A percentile compares a stretch with the other conserved stretches of the same genome.
These are phyloP conservation scores for Macropus fuliginosus DNA, from an alignment of 2,797 vertebrate genomes.

Conservation along the genomic window DNA sequence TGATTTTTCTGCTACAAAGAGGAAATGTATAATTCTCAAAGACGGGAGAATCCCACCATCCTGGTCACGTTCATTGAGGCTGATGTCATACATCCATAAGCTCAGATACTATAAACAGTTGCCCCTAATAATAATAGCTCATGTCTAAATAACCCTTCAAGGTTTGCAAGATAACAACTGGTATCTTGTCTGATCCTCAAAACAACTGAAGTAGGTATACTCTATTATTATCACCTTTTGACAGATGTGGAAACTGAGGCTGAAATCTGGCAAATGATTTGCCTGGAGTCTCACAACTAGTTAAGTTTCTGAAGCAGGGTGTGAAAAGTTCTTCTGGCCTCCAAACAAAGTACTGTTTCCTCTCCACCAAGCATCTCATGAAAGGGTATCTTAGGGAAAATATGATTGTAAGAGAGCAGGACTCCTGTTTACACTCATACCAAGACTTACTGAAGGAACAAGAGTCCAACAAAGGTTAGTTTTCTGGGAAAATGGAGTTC, in stretches of 20 bases:
- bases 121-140: neutral
- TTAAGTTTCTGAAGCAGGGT: neutral
- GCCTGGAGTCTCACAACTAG: neutral
- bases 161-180: neutral
- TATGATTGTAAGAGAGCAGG: neutral
- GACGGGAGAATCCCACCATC: neutral
- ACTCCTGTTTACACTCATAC: neutral
- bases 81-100: neutral
- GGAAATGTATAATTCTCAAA: neutral
- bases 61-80: neutral
- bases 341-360: neutral
- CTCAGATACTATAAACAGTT: neutral
- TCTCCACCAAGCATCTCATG: neutral
- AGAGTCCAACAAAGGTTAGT: neutral
- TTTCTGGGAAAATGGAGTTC: neutral
- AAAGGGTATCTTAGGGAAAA: neutral
- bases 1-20: neutral
- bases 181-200: neutral
- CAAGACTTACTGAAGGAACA: neutral
- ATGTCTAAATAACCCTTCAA: neutral
- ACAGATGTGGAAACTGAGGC: neutral
- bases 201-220: neutral
- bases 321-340: neutral
- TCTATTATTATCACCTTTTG: neutral
- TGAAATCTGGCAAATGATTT: neutral